Evolutionary conservation across 1,140 invertebrate species (phyloP), one percentile per base, ranked within the genome.

Genomic region (Eurosta solidaginis): DNA sequence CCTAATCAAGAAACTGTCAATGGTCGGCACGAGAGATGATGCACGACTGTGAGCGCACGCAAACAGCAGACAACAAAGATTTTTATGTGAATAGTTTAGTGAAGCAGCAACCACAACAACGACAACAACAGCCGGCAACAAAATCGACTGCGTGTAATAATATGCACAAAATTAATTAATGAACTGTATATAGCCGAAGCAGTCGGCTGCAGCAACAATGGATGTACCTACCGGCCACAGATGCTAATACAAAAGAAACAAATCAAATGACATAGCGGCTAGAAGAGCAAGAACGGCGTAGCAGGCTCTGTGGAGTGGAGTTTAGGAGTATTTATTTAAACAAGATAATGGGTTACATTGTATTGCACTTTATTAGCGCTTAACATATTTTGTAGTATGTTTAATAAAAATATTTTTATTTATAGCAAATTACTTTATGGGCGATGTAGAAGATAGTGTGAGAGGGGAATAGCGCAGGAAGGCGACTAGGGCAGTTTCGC

Each of bases 91-190:
- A 68, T 68, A 40, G 59, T 33, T 17, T 68, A 40, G 3, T 27
- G 12, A 10, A 40, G 59, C n/a, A 17, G 2, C 59, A 40, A 40
- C 59, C 36, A 68, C 29, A 47, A n/a, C n/a, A n/a, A n/a, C n/a
- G n/a, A n/a, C 45, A 47, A 47, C 45, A 47, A 47, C 45, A 14
- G 3, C 3, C 45, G 7, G n/a, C n/a, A n/a, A n/a, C n/a, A n/a
- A n/a, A n/a, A n/a, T 17, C 36, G n/a, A 0, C 27, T 27, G 59
- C n/a, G 59, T 68, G n/a, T 68, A 68, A 68, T 68, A 68, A 68
- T 68, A 68, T 68, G 33, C 59, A 68, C 59, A 68, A 68, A 68
- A 68, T 68, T 68, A 68, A 68, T 68, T 68, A 68, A 68, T 68
- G 59, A 68, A 68, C 59, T 68, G 59, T 40, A 20, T 68, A 68